Base-by-base conservation (phyloP, 2,888 invertebrate genomes). In the Ypsolopha sequella region DNA sequence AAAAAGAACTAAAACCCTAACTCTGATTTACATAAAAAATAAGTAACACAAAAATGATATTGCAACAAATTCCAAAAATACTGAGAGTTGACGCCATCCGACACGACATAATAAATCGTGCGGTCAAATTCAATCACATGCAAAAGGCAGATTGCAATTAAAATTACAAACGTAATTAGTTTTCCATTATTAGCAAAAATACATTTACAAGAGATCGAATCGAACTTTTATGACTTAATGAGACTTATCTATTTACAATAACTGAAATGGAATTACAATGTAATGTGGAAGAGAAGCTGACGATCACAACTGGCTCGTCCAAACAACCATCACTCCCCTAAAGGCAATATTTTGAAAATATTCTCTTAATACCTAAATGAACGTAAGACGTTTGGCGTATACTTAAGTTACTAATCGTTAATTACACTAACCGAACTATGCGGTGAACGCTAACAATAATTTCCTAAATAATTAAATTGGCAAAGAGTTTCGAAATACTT, bases 351-450 rank as follows among this genome's bases (percentile, higher is more conserved):
- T 82, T 85, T 81, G 74, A 84, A 85, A 84, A 85, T 85, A 84
- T 84, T 76, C 70, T 77, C 82, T 81, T 85, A 72, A n/a, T 61
- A 68, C 62, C 76, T 80, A 79, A 70, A 76, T 76, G 85, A 85
- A 85, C 85, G 85, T 85, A 85, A 84, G 73, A 85, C 86, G 85
- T 86, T 85, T 86, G 86, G 86, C 86, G 86, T 86, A 86, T 86
- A 86, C 86, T 85, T 86, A 85, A 79, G 74, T 82, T 72, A 80
- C 85, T 85, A 85, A 66, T 76, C 76, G 76, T 80, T 72, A 78
- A 84, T 85, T 82, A 82, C 80, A 81, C 84, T 86, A 86, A 81
- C 82, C 82, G 82, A 76, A 70, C 80, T 75, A 76, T 80, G 84
- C 85, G 85, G 81, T 77, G 80, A 80, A 75, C 75, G 76, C 82